These are phyloP conservation scores for Aphaenogaster rudis DNA, from an alignment of 1,140 invertebrate species.

Conservation along the genomic window DNA sequence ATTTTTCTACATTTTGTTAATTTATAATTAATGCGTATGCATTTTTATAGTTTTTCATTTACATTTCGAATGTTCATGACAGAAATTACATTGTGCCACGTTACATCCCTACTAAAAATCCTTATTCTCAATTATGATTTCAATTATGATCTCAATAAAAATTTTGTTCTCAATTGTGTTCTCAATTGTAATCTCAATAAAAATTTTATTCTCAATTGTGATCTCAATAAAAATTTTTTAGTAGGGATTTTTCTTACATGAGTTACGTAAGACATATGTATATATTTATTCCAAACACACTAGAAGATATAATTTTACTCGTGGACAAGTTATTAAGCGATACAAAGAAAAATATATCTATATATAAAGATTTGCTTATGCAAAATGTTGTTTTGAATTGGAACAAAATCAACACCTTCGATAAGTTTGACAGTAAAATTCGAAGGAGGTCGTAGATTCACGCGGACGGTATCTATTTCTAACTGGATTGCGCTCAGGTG, in stretches of 20 bases:
- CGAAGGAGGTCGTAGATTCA: not conserved
- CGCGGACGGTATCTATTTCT: slow-evolving; percentile 17
- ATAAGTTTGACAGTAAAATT: not conserved
- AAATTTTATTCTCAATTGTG: too few species aligned
- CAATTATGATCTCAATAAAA: too few species aligned
- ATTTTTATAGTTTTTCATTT: not conserved
- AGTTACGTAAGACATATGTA: not conserved
- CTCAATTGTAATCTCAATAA: too few species aligned
- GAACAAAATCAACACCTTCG: slow-evolving; percentile 6
- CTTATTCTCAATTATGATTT: too few species aligned
- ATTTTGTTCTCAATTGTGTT: too few species aligned
- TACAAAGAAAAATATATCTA: not conserved
- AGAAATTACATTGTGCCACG: not conserved
- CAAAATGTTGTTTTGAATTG: not conserved
- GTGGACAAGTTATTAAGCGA: not conserved
- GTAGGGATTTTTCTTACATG: not conserved
- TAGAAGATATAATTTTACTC: not conserved
- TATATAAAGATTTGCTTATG: not conserved
- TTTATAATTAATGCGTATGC: slow-evolving; percentile 7
- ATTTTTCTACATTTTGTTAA: not conserved
- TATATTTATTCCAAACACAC: not conserved
- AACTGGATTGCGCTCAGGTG: slow-evolving; percentile 37
- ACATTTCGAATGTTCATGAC: not conserved
- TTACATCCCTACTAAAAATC: too few species aligned
- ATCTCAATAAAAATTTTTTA: too few species aligned